Percentiles rank a stretch among this genome's conserved stretches.
Conservation (phyloP, 2,797 vertebrate species). For the Hybognathus amarus region DNA sequence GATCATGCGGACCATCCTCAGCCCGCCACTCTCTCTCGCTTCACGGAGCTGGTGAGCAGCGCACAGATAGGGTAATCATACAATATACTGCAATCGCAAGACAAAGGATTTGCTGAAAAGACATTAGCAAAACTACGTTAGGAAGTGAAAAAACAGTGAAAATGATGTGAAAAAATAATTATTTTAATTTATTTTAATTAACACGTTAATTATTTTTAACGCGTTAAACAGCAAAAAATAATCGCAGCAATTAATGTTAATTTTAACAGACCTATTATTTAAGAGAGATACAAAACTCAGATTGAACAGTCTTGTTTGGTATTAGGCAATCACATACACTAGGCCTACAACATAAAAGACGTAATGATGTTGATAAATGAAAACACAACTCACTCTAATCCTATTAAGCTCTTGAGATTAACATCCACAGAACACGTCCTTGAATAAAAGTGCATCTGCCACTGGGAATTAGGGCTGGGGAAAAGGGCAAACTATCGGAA, state of each 20-base stretch:
- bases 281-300: background rate
- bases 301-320: background rate
- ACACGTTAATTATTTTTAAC: no score
- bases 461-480: conserved; percentile 68
- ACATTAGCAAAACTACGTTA: background rate
- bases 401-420: conserved; percentile 61
- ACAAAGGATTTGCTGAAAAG: background rate
- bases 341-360: background rate
- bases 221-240: no score
- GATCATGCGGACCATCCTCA: background rate
- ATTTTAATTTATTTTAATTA: no score
- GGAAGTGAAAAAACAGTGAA: background rate
- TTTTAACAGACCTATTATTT: background rate
- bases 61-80: no score
- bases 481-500: conserved; percentile 83
- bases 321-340: background rate
- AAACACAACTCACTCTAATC: conserved; percentile 73
- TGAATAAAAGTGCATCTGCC: conserved; percentile 85
- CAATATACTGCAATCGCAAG: background rate
- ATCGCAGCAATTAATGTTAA: background rate
- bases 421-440: conserved; percentile 69
- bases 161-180: no score
- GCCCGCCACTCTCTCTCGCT: background rate
- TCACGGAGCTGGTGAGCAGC: background rate
- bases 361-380: conserved; percentile 49